Percentiles rank a stretch among this genome's conserved stretches.
Conservation (phyloP, 1,140 invertebrate genomes). For the Tenebrio molitor region DNA sequence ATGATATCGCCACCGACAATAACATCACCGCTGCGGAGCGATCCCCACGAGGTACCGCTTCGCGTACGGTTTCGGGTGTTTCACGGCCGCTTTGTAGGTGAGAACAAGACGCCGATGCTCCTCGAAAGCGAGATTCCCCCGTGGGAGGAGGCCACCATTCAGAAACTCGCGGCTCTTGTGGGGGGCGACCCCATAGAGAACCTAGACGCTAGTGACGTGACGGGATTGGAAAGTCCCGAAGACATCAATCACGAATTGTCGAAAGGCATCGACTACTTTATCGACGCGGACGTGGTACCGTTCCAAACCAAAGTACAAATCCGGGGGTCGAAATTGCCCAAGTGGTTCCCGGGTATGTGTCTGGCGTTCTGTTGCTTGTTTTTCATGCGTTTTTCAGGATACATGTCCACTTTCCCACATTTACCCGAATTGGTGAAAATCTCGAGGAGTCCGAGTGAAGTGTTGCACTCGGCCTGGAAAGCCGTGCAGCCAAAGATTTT, state of each 20-base stretch:
- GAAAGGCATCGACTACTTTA: slow-evolving; percentile 60
- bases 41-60: not conserved
- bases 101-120: not conserved
- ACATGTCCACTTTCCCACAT: slow-evolving; percentile 59
- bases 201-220: slow-evolving; percentile 47
- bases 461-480: slow-evolving; percentile 60
- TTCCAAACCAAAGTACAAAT: slow-evolving; percentile 61
- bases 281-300: slow-evolving; percentile 55
- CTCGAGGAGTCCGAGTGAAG: slow-evolving; percentile 59
- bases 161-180: slow-evolving; percentile 45
- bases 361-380: slow-evolving; percentile 16
- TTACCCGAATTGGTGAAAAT: slow-evolving; percentile 57
- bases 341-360: slow-evolving; percentile 62
- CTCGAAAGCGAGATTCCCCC: slow-evolving; percentile 6
- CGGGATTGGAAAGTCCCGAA: slow-evolving; percentile 50
- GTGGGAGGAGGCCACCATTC: slow-evolving; percentile 4
- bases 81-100: too few relatives aligned
- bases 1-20: not conserved
- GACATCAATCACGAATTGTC: slow-evolving; percentile 50
- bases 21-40: not conserved
- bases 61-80: too few relatives aligned
- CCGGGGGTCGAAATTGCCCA: slow-evolving; percentile 58
- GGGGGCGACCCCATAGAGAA: slow-evolving; percentile 57
- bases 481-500: slow-evolving; percentile 62
- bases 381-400: slow-evolving; percentile 56